phyloP scores from a whole-genome alignment of 1,140 invertebrate species.

The Formica exsecta region DNA sequence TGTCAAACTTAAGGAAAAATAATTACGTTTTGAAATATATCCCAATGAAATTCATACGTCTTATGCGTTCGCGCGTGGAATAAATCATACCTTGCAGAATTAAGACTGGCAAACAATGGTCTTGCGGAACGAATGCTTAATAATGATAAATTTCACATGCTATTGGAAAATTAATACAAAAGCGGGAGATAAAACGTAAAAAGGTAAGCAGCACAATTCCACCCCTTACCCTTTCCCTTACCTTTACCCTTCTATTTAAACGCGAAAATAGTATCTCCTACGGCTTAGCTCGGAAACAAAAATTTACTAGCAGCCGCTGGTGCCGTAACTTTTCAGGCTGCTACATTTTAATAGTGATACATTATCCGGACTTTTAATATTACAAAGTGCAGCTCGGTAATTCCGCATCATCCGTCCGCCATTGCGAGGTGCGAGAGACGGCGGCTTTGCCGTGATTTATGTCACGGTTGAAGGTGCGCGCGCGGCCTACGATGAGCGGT shows the following conservation, averaged over 20 bases:
- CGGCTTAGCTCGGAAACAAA: constrained; percentile 46
- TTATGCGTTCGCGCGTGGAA: background rate
- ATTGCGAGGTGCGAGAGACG: constrained; percentile 48
- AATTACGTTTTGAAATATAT: constrained; percentile 29
- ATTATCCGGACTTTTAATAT: constrained; percentile 65
- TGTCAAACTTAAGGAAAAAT: constrained; percentile 17
- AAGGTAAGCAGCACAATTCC: constrained; percentile 18
- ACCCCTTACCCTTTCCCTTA: too few species aligned
- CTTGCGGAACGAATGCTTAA: constrained; percentile 24
- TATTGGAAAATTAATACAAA: constrained; percentile 39
- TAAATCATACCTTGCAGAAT: constrained; percentile 25
- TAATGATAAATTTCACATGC: constrained; percentile 42
- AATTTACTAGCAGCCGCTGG: constrained; percentile 58
- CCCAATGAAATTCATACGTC: background rate
- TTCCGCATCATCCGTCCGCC: constrained; percentile 62
- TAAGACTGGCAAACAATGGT: constrained; percentile 31
- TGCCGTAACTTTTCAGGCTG: constrained; percentile 40
- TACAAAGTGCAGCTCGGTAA: constrained; percentile 66
- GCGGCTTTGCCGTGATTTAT: constrained; percentile 56
- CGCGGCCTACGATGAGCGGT: constrained; percentile 50
- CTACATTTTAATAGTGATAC: constrained; percentile 63
- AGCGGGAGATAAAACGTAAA: constrained; percentile 29
- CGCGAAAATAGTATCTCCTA: constrained; percentile 49
- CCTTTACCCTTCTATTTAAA: constrained; percentile 1
- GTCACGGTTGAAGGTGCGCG: constrained; percentile 32